Evolutionary conservation across 2,888 invertebrate species (phyloP).

Genomic region (Erebia aethiops): DNA sequence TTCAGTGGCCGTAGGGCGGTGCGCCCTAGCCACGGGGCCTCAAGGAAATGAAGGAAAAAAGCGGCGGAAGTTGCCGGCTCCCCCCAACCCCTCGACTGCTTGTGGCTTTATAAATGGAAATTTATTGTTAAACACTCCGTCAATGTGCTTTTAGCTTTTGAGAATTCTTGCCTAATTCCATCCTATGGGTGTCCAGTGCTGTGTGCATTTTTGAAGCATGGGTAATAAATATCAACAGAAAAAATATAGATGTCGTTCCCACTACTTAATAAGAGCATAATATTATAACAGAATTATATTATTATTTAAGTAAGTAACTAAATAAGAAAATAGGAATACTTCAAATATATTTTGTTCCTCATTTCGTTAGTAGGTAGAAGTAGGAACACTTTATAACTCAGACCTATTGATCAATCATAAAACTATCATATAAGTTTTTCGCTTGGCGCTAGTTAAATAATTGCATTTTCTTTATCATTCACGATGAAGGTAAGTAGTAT

Average conservation of each 20-base stretch:
- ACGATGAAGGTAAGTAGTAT: too few species aligned
- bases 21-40: constrained; percentile 72
- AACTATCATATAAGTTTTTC: neutral
- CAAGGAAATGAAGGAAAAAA: constrained; percentile 82
- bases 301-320: too few species aligned
- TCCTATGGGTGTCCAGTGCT: constrained; percentile 46
- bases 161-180: constrained; percentile 66
- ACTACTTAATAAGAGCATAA: too few species aligned
- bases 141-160: constrained; percentile 65
- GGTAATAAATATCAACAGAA: neutral
- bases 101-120: constrained; percentile 83
- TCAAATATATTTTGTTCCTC: too few species aligned
- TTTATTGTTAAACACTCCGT: constrained; percentile 83
- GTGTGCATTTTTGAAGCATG: constrained; percentile 26
- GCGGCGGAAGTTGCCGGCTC: constrained; percentile 69
- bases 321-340: too few species aligned
- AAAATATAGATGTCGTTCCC: too few species aligned
- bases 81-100: constrained; percentile 53
- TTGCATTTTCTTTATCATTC: too few species aligned
- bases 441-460: neutral
- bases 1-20: constrained; percentile 63
- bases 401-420: too few species aligned
- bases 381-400: too few species aligned
- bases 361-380: too few species aligned
- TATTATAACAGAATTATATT: too few species aligned